Evolutionary conservation across 2,797 vertebrate species (phyloP), one percentile per base, ranked within the genome.

Genomic region (Pygocentrus nattereri): DNA sequence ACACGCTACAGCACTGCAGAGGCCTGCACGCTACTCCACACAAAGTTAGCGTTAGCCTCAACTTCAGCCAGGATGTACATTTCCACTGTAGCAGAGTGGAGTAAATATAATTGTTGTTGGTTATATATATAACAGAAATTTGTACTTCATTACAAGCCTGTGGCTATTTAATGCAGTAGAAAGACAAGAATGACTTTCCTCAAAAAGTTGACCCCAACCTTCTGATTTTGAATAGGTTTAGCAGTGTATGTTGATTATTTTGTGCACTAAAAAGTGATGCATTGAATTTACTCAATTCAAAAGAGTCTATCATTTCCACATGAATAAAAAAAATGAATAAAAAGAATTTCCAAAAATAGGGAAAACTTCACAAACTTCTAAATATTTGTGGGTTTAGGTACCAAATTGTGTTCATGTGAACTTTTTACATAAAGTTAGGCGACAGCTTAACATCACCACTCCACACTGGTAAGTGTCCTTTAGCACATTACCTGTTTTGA

Each of bases 21-120:
- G 68, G 68, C 68, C 68, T 68, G 31, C 21, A 49, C 44, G 15
- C 41, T 25, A 49, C 68, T 70, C 41, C 52, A 31, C 50, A 52
- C 16, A 15, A 38, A 56, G 47, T 11, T 12, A n/a, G 19, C 56
- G 52, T 38, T 56, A 56, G 68, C 68, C 23, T 31, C 6, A 25
- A 50, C 16, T 71, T 68, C 47, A 38, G 47, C 44, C 68, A 27
- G 27, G 15, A 50, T 16, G 0, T 50, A 27, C 25, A 31, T 52
- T 30, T 34, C 69, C 69, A 72, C 23, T 27, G 44, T 27, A 15
- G 41, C 21, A 16, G 41, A 69, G 21, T 47, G 67, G 41, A 44
- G 7, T 15, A 23, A 49, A 50, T 8, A 23, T 4, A 4, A 49
- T 25, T 19, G 23, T 16, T 16, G 67, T 41, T 4, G 4, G 38